phyloP scores from a whole-genome alignment of 92 coral and sea anemone genomes.

The Porites lobata region DNA sequence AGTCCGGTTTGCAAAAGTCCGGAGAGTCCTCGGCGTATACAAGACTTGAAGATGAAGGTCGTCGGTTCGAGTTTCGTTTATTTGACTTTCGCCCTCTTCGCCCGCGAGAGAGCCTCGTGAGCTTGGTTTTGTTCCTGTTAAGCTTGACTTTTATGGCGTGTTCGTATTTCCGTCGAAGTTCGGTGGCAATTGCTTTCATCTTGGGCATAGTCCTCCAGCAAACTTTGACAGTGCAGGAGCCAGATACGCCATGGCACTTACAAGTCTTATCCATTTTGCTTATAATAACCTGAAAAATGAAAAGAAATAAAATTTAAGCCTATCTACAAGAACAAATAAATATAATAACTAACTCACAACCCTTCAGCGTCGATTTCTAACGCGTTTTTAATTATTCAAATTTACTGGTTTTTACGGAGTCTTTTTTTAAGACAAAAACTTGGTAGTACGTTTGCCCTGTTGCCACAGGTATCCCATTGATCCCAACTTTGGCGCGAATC shows the following conservation, averaged over 20 bases:
- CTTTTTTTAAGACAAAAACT: too few relatives aligned
- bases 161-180: slow-evolving; percentile 78
- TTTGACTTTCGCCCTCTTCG: slow-evolving; percentile 65
- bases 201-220: slow-evolving; percentile 94
- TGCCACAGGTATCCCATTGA: too few relatives aligned
- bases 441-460: too few relatives aligned
- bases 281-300: slow-evolving; percentile 77
- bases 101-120: slow-evolving; percentile 51
- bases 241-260: slow-evolving; percentile 93
- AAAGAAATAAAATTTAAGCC: not conserved
- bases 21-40: slow-evolving; percentile 75
- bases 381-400: not conserved
- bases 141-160: slow-evolving; percentile 72
- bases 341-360: not conserved
- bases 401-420: too few relatives aligned
- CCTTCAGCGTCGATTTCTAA: too few relatives aligned
- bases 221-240: slow-evolving; percentile 78
- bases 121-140: slow-evolving; percentile 76
- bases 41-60: slow-evolving; percentile 75
- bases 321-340: not conserved
- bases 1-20: slow-evolving; percentile 82
- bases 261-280: slow-evolving; percentile 85
- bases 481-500: too few relatives aligned
- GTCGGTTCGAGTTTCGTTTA: slow-evolving; percentile 49
- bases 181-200: slow-evolving; percentile 70